phyloP scores from a whole-genome alignment of 2,888 invertebrate species.

The Meiosimyza decipiens region DNA sequence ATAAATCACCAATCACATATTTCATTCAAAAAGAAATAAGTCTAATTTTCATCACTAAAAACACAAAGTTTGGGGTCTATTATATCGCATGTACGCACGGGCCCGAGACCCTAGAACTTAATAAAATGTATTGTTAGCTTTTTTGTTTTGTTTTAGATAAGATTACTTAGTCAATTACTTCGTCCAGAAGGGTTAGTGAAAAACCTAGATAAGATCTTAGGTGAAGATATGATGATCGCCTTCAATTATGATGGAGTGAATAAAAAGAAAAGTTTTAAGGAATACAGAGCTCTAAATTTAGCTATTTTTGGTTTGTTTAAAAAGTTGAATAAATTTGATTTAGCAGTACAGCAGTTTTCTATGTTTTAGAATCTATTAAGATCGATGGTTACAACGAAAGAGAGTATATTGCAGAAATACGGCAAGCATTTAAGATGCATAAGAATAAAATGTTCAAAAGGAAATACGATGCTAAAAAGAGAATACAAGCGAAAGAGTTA shows the following conservation, averaged over 20 bases:
- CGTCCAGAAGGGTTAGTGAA: too few relatives aligned
- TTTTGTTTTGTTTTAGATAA: too few relatives aligned
- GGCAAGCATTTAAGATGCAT: not conserved
- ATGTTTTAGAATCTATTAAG: not conserved
- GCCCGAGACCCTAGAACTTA: too few relatives aligned
- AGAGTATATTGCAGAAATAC: not conserved
- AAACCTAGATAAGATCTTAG: not conserved
- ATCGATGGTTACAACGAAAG: not conserved
- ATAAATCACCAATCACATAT: too few relatives aligned
- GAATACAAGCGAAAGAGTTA: not conserved
- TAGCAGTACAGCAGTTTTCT: not conserved
- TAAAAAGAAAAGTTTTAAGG: not conserved
- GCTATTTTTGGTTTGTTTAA: conserved; percentile 7
- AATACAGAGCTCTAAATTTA: not conserved
- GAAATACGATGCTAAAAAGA: conserved; percentile 3
- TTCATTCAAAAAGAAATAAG: too few relatives aligned
- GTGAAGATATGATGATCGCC: not conserved
- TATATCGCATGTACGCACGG: too few relatives aligned
- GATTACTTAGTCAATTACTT: too few relatives aligned
- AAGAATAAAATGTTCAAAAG: not conserved
- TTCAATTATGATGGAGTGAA: conserved; percentile 4
- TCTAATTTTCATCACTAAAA: too few relatives aligned
- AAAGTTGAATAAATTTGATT: not conserved
- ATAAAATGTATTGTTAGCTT: too few relatives aligned
- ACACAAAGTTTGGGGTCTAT: too few relatives aligned